Percentiles rank a stretch among this genome's conserved stretches.
phyloP scores from a whole-genome alignment of 1,140 invertebrate genomes.

The Pseudomyrmex pallidus region DNA sequence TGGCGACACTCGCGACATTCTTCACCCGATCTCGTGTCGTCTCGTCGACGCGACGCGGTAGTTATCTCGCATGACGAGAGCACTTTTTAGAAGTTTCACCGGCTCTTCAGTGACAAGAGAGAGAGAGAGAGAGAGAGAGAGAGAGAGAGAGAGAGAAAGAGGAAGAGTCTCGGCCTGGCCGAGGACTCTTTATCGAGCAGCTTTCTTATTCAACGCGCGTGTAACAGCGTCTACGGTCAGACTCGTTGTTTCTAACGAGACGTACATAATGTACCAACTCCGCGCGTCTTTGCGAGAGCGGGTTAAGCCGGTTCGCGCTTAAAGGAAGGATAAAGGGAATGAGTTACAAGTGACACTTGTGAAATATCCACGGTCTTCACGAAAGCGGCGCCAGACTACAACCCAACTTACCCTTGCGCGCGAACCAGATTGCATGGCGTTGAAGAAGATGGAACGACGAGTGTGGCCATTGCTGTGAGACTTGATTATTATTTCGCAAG shows the following conservation, averaged over 20 bases:
- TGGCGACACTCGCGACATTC: neutral
- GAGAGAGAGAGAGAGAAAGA: neutral
- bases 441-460: constrained; percentile 22
- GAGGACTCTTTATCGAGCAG: constrained; percentile 26
- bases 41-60: neutral
- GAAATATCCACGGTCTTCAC: constrained; percentile 45
- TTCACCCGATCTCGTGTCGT: neutral
- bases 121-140: neutral
- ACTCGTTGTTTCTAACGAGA: constrained; percentile 66
- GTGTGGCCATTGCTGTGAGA: neutral
- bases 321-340: constrained; percentile 48
- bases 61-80: constrained; percentile 11
- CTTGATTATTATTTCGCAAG: constrained; percentile 54
- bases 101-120: neutral
- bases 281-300: constrained; percentile 31
- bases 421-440: constrained; percentile 45
- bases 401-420: constrained; percentile 12
- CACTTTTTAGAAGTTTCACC: constrained; percentile 25
- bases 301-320: constrained; percentile 7
- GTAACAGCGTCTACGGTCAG: constrained; percentile 13
- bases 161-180: neutral
- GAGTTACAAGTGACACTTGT: constrained; percentile 50
- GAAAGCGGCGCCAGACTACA: constrained; percentile 25
- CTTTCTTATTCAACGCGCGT: constrained; percentile 48
- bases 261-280: constrained; percentile 72